Evolutionary conservation across 1,140 invertebrate species (phyloP), one percentile per base, ranked within the genome.

Genomic region (Acromyrmex charruanus): DNA sequence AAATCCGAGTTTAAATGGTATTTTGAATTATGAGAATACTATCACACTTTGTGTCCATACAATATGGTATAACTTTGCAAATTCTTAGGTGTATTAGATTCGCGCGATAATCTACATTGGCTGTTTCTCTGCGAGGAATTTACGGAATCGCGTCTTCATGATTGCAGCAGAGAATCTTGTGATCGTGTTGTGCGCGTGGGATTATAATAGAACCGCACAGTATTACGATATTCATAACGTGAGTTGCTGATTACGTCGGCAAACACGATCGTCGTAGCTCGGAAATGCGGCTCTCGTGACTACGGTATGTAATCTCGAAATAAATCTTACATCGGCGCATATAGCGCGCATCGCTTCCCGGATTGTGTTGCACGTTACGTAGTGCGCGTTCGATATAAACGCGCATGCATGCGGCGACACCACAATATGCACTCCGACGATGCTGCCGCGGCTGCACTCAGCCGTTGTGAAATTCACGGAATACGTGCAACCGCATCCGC

Each of bases 301-400:
- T 49, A 59, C 18, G 5, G 35, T 75, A 66, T 25, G 66, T 49
- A 71, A 75, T 82, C 77, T 28, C 59, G 87, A 82, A 88, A 82
- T 88, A 87, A 87, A 88, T 82, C 69, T 59, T 65, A 66, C 49
- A 87, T 87, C 75, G 75, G 35, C 5, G 25, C 72, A 77, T 49
- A 75, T 39, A 59, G n/a, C 18, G 9, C 55, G 28, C 18, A 6
- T 39, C 82, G 65, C 44, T 28, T 49, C 31, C 21, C 66, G 66
- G 79, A 81, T 65, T 51, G 82, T 55, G 55, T 39, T 59, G 71
- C 35, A 59, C 16, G 74, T 53, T 61, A 61, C 21, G 39, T 39
- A 81, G 12, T 7, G 39, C n/a, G 55, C 51, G 58, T 39, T 58
- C 68, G 69, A 81, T 87, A 69, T 87, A 75, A 88, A 77, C 80